phyloP scores from a whole-genome alignment of 2,797 vertebrate species.

The Octomys mimax region DNA sequence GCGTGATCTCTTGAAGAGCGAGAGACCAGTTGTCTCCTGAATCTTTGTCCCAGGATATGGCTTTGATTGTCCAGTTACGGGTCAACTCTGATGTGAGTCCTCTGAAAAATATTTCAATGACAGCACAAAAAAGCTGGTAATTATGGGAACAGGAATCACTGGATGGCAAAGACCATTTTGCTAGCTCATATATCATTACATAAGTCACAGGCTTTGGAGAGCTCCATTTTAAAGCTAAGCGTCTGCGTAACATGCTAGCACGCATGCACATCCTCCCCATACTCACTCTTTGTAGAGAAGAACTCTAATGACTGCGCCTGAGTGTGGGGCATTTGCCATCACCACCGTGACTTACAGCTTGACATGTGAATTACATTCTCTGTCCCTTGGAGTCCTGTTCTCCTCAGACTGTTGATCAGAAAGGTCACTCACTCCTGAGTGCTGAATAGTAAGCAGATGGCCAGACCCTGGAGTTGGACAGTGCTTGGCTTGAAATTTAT shows the following conservation, averaged over 20 bases:
- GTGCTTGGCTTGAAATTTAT: neutral
- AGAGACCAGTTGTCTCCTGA: neutral
- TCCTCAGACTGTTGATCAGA: neutral
- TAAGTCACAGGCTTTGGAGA: neutral
- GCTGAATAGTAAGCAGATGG: neutral
- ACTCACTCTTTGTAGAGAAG: neutral
- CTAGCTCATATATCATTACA: neutral
- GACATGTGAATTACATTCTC: neutral
- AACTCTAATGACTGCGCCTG: neutral
- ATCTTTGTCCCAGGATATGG: neutral
- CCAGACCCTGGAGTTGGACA: neutral
- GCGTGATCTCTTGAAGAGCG: no score
- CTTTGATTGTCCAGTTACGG: neutral
- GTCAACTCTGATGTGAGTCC: neutral
- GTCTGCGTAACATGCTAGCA: neutral
- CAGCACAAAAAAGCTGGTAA: neutral
- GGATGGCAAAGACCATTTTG: neutral
- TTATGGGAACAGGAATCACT: accelerated
- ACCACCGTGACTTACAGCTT: neutral
- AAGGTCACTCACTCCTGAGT: neutral
- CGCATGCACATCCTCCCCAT: no score
- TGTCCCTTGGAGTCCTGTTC: neutral
- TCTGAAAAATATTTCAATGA: neutral
- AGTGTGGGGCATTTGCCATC: accelerated
- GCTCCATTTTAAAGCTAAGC: neutral